phyloP scores from a whole-genome alignment of 2,888 invertebrate genomes.

The Luperina testacea region DNA sequence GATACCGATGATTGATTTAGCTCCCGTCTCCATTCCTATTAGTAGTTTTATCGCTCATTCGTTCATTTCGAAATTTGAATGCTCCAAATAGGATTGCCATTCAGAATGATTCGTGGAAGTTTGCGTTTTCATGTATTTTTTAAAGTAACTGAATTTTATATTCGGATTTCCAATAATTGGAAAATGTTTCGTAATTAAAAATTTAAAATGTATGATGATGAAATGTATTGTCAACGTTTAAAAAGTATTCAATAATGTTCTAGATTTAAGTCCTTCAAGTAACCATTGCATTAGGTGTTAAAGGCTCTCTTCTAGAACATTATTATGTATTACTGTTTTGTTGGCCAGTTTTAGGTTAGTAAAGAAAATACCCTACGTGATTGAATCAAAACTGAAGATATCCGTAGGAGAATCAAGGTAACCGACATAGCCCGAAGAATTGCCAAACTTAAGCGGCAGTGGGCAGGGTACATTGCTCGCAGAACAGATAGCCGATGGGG shows the following conservation, averaged over 20 bases:
- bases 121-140: slow-evolving; percentile 14
- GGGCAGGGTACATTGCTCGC: no score
- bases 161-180: not conserved
- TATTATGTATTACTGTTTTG: no score
- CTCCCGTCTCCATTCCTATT: slow-evolving; percentile 58
- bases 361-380: no score
- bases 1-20: slow-evolving; percentile 71
- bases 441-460: no score
- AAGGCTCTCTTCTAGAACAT: not conserved
- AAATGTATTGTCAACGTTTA: not conserved
- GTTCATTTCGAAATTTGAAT: slow-evolving; percentile 64
- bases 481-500: no score
- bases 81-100: slow-evolving; percentile 39
- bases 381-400: no score
- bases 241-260: not conserved
- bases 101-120: slow-evolving; percentile 24
- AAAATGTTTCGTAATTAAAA: not conserved
- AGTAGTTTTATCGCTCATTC: slow-evolving; percentile 68
- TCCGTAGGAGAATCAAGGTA: no score
- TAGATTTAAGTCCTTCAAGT: no score
- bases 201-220: not conserved
- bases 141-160: not conserved
- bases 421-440: no score
- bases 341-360: not conserved
- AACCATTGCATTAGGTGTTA: not conserved